Base-by-base conservation (phyloP, 2,113 vertebrate species). In the Zosterops lateralis region DNA sequence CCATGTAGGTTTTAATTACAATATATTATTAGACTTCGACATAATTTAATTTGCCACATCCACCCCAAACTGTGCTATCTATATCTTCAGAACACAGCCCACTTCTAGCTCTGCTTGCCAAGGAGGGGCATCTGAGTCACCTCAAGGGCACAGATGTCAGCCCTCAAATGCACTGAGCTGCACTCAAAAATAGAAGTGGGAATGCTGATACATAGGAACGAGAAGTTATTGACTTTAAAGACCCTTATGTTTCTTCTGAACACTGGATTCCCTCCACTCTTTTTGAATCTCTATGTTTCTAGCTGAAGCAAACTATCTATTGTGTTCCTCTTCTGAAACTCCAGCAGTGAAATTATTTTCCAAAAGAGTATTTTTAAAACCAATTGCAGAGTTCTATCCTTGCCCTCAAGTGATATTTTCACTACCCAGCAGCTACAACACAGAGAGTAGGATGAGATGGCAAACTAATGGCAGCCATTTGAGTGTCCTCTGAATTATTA, bases 401-500 rank as follows among this genome's bases (percentile, higher is more conserved):
- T 28, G 14, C 36, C 38, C 64, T 70, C 14, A 28, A 31, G 16
- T 29, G 34, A 7, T 42, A 45, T 45, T 93, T 89, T 65, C 36
- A 40, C 38, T 26, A 15, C 60, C 53, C 31, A n/a, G 53, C 5
- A 77, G 34, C 50, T 34, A 15, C 18, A 31, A 29, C 22, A 29
- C 9, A 45, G 54, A 47, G 44, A 61, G 58, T 0, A 57, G 44
- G 24, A 76, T 53, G 20, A 61, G 28, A 75, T 65, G n/a, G 29
- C n/a, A 73, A 75, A 66, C 47, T 81, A 53, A 86, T 56, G 29
- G 85, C 53, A 92, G 56, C 38, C 45, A 50, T 65, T 85, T 80
- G 45, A 94, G 53, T 20, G 50, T 62, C 53, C 45, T 75, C 64
- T 95, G 86, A 90, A 89, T 92, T 79, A 92, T 94, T 94, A 92